Base-by-base conservation (phyloP, 2,113 vertebrate species). In the Procavia capensis region DNA sequence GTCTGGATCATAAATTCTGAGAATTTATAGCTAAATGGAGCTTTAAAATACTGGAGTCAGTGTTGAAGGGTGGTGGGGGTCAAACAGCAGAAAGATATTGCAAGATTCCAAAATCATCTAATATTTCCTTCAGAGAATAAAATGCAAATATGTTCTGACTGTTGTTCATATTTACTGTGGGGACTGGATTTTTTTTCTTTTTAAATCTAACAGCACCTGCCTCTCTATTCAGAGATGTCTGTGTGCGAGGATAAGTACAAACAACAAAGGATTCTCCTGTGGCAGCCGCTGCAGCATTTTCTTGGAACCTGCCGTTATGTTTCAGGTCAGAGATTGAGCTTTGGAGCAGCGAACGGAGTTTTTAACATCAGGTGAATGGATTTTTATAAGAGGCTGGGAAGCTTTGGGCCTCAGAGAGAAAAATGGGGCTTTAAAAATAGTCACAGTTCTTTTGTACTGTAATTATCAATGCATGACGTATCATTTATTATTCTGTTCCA, bases 281-380 rank as follows among this genome's bases (percentile, higher is more conserved):
- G 95, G 83, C 89, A 20, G 94, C 11, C 74, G 76, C 97, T 97
- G 93, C 95, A 63, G 92, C 96, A 43, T 97, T 91, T 97, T 91
- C 96, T 96, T 78, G 90, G 86, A 96, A 95, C 95, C 95, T 84
- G 83, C 88, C 88, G 91, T 97, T 95, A 83, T 96, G 75, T 79
- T 96, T 88, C 74, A 82, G 96, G 90, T 95, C 97, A 96, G 97
- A 96, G 93, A 96, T 79, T 86, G 93, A 94, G 92, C 92, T 84
- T 93, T 66, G 74, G 84, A 79, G 16, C 94, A 91, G 95, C 31
- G 68, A 93, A 86, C 0, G 16, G 76, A 86, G 94, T 97, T 95
- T 97, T 98, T 91, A 96, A 91, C 85, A 95, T 88, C 85, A 96
- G 93, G 96, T 95, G 95, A 98, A 97, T 93, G 85, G 95, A 92